A percentile compares a stretch with the other conserved stretches of the same genome.
Conservation (phyloP, 2,113 vertebrate species). For the Nibea albiflora region DNA sequence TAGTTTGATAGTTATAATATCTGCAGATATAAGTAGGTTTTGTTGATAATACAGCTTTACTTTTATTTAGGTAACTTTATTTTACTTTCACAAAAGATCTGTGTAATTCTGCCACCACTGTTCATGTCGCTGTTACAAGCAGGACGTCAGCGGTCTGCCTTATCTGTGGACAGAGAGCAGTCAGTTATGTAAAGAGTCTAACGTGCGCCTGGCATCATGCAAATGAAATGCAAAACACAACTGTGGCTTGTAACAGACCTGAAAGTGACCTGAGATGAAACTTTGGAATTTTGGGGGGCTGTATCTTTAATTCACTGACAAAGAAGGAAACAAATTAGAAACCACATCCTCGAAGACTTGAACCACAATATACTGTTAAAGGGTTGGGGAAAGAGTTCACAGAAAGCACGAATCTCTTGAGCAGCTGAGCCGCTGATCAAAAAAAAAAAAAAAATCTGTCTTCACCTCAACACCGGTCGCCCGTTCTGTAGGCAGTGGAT, state of each 20-base stretch:
- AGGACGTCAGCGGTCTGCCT: conserved; percentile 1
- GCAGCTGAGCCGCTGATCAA: background rate
- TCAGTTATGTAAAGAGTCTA: conserved; percentile 52
- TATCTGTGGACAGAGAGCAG: conserved; percentile 35
- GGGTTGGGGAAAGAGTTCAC: background rate
- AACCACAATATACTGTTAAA: background rate
- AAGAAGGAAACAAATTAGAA: background rate
- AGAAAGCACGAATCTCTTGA: background rate
- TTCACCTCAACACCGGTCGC: background rate
- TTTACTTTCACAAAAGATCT: conserved; percentile 2
- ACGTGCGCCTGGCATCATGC: conserved; percentile 37
- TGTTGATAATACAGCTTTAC: no score
- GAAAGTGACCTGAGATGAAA: conserved; percentile 7
- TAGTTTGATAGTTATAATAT: background rate
- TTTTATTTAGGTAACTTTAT: background rate
- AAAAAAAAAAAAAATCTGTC: background rate
- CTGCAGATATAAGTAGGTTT: no score
- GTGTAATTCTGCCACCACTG: background rate
- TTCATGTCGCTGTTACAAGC: background rate
- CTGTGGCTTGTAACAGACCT: background rate
- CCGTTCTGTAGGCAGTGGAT: background rate
- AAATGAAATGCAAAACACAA: conserved; percentile 66
- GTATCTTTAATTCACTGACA: conserved; percentile 8
- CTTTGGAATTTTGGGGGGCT: background rate
- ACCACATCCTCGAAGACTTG: background rate